A percentile compares a stretch with the other conserved stretches of the same genome.
These are phyloP conservation scores for Eumaeus atala DNA, from an alignment of 1,140 invertebrate genomes.

Conservation along the genomic window DNA sequence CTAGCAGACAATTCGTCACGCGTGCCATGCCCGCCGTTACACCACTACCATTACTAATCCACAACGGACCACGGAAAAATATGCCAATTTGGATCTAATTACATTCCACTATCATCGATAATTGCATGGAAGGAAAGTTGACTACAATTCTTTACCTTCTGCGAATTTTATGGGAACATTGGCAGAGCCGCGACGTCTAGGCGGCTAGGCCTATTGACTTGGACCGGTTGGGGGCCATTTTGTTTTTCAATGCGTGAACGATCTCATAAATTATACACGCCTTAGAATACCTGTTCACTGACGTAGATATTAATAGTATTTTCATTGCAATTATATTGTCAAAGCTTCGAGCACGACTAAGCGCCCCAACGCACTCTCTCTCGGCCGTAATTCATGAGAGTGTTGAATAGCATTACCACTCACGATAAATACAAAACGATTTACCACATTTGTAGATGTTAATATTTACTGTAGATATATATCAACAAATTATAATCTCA, in stretches of 20 bases:
- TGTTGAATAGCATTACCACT: no score
- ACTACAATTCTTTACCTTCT: neutral
- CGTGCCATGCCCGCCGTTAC: slow-evolving; percentile 3
- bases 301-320: slow-evolving; percentile 2
- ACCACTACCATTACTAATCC: slow-evolving; percentile 1
- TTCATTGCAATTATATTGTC: slow-evolving; percentile 1
- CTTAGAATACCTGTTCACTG: slow-evolving; percentile 2
- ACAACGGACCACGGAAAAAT: neutral
- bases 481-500: no score
- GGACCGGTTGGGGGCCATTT: slow-evolving; percentile 3
- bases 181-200: slow-evolving; percentile 5
- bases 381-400: no score
- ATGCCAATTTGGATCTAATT: neutral
- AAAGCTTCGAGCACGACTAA: neutral
- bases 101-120: slow-evolving; percentile 1
- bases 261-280: slow-evolving; percentile 8
- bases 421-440: no score
- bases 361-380: no score
- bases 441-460: no score
- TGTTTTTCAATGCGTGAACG: slow-evolving; percentile 6
- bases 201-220: slow-evolving; percentile 6
- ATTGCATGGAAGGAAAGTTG: neutral
- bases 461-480: no score
- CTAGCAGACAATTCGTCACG: slow-evolving; percentile 7
- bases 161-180: slow-evolving; percentile 6